These are phyloP conservation scores for Pogonocichla stellata DNA, from an alignment of 2,113 vertebrate genomes.

Conservation along the genomic window DNA sequence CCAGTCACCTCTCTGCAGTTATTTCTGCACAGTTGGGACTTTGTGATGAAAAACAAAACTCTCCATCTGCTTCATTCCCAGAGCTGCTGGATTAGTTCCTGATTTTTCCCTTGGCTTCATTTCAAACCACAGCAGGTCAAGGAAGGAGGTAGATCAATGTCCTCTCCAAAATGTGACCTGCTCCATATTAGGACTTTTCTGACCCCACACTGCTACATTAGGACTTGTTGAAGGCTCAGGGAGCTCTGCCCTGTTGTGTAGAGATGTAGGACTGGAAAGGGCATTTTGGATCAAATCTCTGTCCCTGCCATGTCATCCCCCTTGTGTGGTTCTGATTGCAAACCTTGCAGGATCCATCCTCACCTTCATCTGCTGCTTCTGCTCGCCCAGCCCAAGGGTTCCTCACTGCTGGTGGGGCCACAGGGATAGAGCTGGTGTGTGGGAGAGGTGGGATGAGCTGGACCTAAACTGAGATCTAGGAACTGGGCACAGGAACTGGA, in stretches of 20 bases:
- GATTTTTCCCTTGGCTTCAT: constrained; percentile 37
- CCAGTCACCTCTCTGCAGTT: constrained; percentile 24
- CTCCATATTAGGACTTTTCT: background rate
- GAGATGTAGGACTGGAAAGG: background rate
- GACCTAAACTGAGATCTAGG: background rate
- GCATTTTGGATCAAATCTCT: background rate
- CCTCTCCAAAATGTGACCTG: background rate
- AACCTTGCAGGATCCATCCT: background rate
- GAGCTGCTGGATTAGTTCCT: constrained; percentile 49
- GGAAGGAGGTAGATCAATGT: background rate
- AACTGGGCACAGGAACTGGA: background rate
- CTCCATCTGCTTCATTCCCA: constrained; percentile 50
- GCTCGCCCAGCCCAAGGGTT: background rate
- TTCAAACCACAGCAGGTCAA: background rate
- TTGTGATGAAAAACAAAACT: constrained; percentile 54
- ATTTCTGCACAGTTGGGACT: constrained; percentile 54
- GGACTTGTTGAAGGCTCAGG: background rate
- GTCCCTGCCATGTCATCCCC: background rate
- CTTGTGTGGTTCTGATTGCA: background rate
- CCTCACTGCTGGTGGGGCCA: background rate
- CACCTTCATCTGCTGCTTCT: background rate
- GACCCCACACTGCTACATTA: background rate
- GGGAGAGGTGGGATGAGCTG: background rate
- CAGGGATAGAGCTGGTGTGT: background rate
- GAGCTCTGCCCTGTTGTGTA: background rate